phyloP scores from a whole-genome alignment of 2,797 vertebrate genomes.

The Pyrrhura leucotis region DNA sequence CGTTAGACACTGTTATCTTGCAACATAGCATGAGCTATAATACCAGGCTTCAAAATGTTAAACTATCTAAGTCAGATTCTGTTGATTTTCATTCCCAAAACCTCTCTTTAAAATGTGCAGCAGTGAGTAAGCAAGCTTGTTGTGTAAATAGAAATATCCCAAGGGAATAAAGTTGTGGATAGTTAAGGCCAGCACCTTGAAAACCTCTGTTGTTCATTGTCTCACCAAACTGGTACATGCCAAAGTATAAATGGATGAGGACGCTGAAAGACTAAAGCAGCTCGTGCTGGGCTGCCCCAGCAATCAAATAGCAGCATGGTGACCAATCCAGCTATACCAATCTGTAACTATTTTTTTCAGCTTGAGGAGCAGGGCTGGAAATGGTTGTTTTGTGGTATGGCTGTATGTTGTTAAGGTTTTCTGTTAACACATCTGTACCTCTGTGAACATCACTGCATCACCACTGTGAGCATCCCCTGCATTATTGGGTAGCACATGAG shows the following conservation, averaged over 20 bases:
- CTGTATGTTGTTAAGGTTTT: neutral
- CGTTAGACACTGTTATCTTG: neutral
- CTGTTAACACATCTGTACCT: neutral
- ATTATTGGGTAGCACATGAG: neutral
- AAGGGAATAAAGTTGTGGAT: neutral
- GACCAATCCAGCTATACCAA: neutral
- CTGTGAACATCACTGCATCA: neutral
- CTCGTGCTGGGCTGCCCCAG: neutral
- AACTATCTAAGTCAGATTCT: neutral
- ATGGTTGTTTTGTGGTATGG: neutral
- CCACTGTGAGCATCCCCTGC: neutral
- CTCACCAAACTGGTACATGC: neutral
- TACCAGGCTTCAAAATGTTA: neutral
- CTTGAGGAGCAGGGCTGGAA: neutral
- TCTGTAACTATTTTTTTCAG: neutral
- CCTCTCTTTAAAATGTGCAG: neutral
- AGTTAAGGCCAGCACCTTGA: neutral
- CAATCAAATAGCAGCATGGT: accelerated
- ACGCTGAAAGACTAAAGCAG: neutral
- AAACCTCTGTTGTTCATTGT: neutral
- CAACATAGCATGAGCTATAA: neutral
- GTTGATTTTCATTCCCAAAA: accelerated
- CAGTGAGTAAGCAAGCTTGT: neutral
- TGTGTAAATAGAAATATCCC: neutral
- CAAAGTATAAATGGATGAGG: neutral